Evolutionary conservation across 2,113 vertebrate genomes (phyloP).

Genomic region (Malurus elegans): DNA sequence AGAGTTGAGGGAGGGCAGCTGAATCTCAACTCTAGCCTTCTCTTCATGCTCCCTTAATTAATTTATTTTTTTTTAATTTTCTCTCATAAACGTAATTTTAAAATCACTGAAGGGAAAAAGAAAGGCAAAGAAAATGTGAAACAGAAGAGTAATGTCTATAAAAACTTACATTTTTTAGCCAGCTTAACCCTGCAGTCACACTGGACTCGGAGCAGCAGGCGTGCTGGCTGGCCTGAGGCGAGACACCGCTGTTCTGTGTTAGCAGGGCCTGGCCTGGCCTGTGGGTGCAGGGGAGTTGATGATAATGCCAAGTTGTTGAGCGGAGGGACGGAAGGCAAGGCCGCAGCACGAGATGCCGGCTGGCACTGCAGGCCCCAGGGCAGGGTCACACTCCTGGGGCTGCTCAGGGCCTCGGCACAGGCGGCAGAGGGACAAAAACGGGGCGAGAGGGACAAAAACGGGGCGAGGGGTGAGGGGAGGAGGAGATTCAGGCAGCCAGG

Average conservation of each 20-base stretch:
- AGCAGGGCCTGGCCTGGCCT: neutral
- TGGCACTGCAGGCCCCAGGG: neutral
- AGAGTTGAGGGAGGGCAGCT: neutral
- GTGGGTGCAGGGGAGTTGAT: neutral
- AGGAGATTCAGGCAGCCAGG: neutral
- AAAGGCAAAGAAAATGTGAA: slow-evolving; percentile 1
- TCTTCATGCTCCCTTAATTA: neutral
- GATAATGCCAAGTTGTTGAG: slow-evolving; percentile 13
- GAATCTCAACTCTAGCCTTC: neutral
- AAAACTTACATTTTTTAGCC: slow-evolving; percentile 37
- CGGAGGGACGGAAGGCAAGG: neutral
- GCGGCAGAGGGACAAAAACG: neutral
- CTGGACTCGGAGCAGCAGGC: neutral
- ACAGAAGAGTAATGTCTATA: neutral
- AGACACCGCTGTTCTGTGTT: neutral
- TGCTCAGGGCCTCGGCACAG: neutral
- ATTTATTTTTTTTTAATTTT: neutral
- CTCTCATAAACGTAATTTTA: neutral
- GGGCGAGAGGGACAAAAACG: neutral
- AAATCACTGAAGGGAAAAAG: neutral
- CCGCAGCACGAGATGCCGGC: neutral
- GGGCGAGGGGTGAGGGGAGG: neutral
- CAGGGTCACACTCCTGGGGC: neutral
- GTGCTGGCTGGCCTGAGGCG: slow-evolving; percentile 1
- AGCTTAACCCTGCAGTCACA: neutral